Base-by-base conservation (phyloP, 2,113 vertebrate genomes). In the Sapajus apella region DNA sequence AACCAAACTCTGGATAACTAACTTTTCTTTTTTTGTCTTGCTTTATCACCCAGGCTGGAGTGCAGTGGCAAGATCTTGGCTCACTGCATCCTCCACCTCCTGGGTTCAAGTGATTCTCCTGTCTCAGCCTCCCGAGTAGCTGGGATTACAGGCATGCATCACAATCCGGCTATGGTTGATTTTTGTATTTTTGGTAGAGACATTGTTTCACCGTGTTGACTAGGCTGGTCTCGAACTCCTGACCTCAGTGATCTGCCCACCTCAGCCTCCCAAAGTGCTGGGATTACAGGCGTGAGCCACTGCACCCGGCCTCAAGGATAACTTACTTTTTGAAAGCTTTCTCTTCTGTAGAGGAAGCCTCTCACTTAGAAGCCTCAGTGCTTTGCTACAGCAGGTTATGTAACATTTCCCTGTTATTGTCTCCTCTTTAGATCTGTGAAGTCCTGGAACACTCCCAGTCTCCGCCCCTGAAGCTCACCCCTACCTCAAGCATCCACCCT, bases 401-500 rank as follows among this genome's bases (percentile, higher is more conserved):
- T 14, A 30, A 47, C 40, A n/a, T 91, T 40, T 85, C 86, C 82
- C 43, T 14, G 23, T 9, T 84, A 82, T 93, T 50, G 20, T 94
- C 64, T 72, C 27, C 58, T 61, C 32, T 88, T n/a, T 95, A 99
- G 99, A 97, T 99, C 82, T 99, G 99, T 94, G 98, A 64, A 40
- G 98, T 97, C 0, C 98, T 99, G 98, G 99, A 99, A 94, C 97
- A 97, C 45, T 98, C 99, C 8, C 97, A 96, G 0, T 86, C 93
- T 17, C 99, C 99, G 0, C 6, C 97, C 72, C 98, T 99, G 73
- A 95, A 97, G 12, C 99, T 99, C 66, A 96, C 96, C 66, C 99
- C 98, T 1, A 87, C 99, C 79, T 97, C 97, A 7, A 99, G 98
- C 97, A 98, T 97, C 20, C 98, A 98, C 95, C 58, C 98, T n/a